Conservation (phyloP, 2,113 vertebrate genomes). For the Podarcis raffonei region DNA sequence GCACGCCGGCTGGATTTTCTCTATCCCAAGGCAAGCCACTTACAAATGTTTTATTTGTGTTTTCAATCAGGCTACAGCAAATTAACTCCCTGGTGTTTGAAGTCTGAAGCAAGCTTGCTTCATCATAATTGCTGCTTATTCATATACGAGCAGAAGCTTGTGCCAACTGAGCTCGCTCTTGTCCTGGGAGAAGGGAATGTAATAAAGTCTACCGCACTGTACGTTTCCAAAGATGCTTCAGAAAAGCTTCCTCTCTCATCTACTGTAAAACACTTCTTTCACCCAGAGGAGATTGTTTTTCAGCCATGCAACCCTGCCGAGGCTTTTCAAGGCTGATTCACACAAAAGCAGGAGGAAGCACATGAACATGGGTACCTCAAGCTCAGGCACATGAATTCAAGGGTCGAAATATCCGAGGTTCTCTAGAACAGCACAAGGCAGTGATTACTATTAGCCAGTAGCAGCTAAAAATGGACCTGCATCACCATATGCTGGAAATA, state of each 20-base stretch:
- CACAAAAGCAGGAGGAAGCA: neutral
- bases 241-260: neutral
- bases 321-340: neutral
- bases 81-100: slow-evolving; percentile 53
- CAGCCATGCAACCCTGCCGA: neutral
- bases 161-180: slow-evolving; percentile 23
- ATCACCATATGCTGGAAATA: neutral
- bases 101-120: slow-evolving; percentile 38
- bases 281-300: slow-evolving; percentile 10
- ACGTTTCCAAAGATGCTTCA: neutral
- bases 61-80: slow-evolving; percentile 25
- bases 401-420: neutral
- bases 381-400: neutral
- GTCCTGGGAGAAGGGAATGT: neutral
- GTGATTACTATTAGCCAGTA: neutral
- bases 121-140: slow-evolving; percentile 35
- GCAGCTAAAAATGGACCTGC: neutral
- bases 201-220: neutral
- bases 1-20: neutral
- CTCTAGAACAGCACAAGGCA: neutral
- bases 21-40: slow-evolving; percentile 25
- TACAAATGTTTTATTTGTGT: slow-evolving; percentile 32
- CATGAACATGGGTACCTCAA: neutral
- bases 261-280: slow-evolving; percentile 12
- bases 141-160: slow-evolving; percentile 43